Conservation (phyloP, 2,113 vertebrate genomes). For the Atherinomorus stipes region DNA sequence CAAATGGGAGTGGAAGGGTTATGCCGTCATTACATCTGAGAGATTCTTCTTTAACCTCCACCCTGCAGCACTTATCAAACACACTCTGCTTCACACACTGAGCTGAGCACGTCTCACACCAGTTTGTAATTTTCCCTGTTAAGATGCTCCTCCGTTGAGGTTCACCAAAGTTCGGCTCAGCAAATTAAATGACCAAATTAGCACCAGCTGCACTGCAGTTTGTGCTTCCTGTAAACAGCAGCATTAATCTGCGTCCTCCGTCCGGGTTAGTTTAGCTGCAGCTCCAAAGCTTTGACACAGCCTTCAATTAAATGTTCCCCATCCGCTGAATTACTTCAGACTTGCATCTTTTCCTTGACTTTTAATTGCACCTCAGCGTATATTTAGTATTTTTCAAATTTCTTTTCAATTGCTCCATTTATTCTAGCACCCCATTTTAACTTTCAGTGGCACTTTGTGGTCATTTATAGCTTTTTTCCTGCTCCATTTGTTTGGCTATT, state of each 20-base stretch:
- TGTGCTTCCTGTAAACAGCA: no score
- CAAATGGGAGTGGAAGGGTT: constrained; percentile 37
- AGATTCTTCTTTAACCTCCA: constrained; percentile 22
- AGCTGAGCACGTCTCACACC: no score
- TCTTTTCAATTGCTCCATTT: not conserved
- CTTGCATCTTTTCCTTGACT: not conserved
- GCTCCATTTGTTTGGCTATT: not conserved
- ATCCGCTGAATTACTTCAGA: not conserved
- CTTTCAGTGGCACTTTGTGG: not conserved
- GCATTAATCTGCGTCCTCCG: no score
- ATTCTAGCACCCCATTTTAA: not conserved
- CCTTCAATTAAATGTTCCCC: not conserved
- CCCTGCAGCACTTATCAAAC: constrained; percentile 3
- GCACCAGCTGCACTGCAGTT: not conserved
- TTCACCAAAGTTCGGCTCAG: no score
- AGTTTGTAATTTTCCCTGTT: no score
- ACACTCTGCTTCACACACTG: no score
- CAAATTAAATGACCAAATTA: no score
- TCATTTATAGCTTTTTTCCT: not conserved
- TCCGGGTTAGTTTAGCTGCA: no score
- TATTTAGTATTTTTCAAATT: not conserved
- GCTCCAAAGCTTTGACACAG: not conserved
- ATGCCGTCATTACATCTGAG: constrained; percentile 39
- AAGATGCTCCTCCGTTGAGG: no score
- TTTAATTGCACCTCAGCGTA: not conserved